Percentiles rank a stretch among this genome's conserved stretches.
phyloP scores from a whole-genome alignment of 2,797 vertebrate species.

The Urocyon cinereoargenteus region DNA sequence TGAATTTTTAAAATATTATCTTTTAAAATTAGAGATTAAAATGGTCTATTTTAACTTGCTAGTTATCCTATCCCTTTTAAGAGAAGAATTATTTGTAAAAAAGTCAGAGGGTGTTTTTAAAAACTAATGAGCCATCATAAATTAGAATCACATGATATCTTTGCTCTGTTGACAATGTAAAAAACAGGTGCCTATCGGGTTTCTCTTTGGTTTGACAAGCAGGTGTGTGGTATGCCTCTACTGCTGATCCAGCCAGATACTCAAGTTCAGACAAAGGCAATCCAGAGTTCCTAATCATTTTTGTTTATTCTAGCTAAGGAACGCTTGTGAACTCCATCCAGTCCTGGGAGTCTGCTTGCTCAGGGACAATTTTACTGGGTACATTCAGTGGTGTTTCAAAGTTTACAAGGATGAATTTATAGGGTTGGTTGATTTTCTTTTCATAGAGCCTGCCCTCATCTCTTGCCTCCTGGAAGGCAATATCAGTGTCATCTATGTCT shows the following conservation, averaged over 20 bases:
- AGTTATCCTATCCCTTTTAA: constrained; percentile 55
- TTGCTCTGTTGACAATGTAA: not conserved
- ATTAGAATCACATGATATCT: constrained; percentile 34
- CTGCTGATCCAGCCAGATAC: constrained; percentile 33
- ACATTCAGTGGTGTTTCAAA: constrained; percentile 74
- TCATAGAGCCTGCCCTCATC: constrained; percentile 60
- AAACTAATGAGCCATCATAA: not conserved
- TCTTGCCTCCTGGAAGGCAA: not conserved
- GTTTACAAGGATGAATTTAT: constrained; percentile 68
- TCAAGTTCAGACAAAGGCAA: constrained; percentile 66
- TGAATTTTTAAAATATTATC: constrained; percentile 43
- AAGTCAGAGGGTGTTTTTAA: not conserved
- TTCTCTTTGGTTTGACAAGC: constrained; percentile 49
- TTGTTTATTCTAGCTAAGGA: constrained; percentile 80
- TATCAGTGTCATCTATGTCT: not conserved
- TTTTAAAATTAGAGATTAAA: constrained; percentile 63
- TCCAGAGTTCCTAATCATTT: constrained; percentile 56
- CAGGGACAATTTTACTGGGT: constrained; percentile 76
- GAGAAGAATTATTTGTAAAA: constrained; percentile 54
- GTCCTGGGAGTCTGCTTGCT: constrained; percentile 55
- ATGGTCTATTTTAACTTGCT: constrained; percentile 16
- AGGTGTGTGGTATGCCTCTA: not conserved
- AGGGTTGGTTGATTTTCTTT: constrained; percentile 63
- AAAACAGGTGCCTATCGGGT: constrained; percentile 15
- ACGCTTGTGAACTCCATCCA: constrained; percentile 79